Percentiles rank a stretch among this genome's conserved stretches.
phyloP scores from a whole-genome alignment of 2,797 vertebrate species.

The Microchirus variegatus region DNA sequence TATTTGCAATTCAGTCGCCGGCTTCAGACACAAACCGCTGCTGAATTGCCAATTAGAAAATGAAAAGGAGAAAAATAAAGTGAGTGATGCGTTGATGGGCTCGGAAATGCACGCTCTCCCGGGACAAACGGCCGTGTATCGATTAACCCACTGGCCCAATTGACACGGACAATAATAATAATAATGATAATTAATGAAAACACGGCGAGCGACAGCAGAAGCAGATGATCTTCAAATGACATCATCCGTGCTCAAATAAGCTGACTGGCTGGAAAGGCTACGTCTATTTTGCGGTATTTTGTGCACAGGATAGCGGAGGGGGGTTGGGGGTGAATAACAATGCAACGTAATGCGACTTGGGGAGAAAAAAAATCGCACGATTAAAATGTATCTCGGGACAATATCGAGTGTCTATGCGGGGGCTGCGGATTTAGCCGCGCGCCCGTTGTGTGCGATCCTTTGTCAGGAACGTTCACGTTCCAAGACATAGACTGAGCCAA shows the following conservation, averaged over 20 bases:
- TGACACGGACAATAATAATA: slow-evolving; percentile 24
- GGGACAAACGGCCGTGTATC: slow-evolving; percentile 20
- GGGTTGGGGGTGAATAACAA: background rate
- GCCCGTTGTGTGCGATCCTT: slow-evolving; percentile 57
- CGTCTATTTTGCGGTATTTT: slow-evolving; percentile 74
- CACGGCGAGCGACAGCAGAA: slow-evolving; percentile 40
- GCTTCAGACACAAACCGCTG: slow-evolving; percentile 61
- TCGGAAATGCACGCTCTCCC: slow-evolving; percentile 15
- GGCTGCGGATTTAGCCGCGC: slow-evolving; percentile 23
- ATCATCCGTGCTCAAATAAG: slow-evolving; percentile 78
- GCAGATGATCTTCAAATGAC: slow-evolving; percentile 82
- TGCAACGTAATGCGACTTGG: background rate
- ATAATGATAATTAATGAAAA: slow-evolving; percentile 41
- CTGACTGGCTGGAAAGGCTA: slow-evolving; percentile 75
- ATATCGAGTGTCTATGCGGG: background rate
- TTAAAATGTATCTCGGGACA: background rate
- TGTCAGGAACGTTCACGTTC: slow-evolving; percentile 69
- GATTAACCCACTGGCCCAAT: slow-evolving; percentile 32
- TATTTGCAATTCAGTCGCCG: slow-evolving; percentile 44
- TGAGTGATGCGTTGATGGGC: slow-evolving; percentile 18
- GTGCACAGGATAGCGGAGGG: slow-evolving; percentile 30
- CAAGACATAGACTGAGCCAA: slow-evolving; percentile 65
- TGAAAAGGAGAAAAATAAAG: slow-evolving; percentile 22
- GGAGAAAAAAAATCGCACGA: background rate
- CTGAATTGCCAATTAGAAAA: slow-evolving; percentile 59